Evolutionary conservation across 2,113 vertebrate species (phyloP).

Genomic region (Carettochelys insculpta): DNA sequence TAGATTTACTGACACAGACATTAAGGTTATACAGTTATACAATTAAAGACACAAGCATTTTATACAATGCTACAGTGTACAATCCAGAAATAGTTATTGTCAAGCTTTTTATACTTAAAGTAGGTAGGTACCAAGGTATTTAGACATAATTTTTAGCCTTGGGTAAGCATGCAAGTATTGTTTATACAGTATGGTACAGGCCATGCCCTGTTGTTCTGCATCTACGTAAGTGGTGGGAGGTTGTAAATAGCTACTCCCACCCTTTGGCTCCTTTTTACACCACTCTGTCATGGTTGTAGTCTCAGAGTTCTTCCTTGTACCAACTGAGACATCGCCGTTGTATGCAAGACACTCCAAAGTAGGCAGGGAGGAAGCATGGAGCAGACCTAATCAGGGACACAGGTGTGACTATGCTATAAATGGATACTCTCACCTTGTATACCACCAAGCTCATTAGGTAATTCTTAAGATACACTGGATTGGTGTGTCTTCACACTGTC

Average conservation of each 20-base stretch:
- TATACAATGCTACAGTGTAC: not conserved
- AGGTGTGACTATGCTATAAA: not conserved
- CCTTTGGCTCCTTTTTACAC: not conserved
- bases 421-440: not conserved
- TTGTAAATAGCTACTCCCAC: not conserved
- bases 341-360: not conserved
- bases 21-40: not conserved
- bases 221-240: not conserved
- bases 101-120: not conserved
- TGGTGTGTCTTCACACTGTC: not conserved
- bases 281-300: not conserved
- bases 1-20: not conserved
- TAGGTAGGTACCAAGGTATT: not conserved
- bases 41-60: not conserved
- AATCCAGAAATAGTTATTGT: not conserved
- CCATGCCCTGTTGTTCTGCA: not conserved
- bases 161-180: not conserved
- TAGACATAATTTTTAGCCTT: not conserved
- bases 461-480: not conserved
- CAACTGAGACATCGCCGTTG: not conserved
- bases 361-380: not conserved
- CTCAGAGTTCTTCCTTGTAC: not conserved
- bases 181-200: not conserved
- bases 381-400: not conserved
- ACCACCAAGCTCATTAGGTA: not conserved